Conservation (phyloP, 2,888 invertebrate species). For the Ceraclea dissimilis region DNA sequence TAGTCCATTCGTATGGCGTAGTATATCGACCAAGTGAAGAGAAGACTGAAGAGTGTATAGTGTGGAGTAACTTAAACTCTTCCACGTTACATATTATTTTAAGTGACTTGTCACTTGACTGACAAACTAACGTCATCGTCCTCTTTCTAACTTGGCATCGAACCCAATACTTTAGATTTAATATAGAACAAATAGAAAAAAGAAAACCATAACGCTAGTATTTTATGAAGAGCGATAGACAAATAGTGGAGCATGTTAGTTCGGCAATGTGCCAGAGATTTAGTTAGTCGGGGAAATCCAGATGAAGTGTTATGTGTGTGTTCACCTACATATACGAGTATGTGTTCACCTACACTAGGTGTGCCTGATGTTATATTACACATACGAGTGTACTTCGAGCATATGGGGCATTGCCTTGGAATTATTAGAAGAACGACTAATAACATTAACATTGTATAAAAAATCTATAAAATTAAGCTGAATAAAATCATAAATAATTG, state of each 20-base stretch:
- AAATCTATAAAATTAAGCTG: too few species aligned
- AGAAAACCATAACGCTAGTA: background rate
- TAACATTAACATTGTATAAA: too few species aligned
- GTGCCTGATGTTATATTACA: too few species aligned
- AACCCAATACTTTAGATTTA: background rate
- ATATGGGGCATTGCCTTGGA: too few species aligned
- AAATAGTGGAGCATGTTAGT: background rate
- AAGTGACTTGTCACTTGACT: background rate
- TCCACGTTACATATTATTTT: background rate
- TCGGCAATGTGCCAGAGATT: background rate
- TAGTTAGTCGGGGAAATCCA: background rate
- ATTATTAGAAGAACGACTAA: too few species aligned
- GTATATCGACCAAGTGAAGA: too few species aligned
- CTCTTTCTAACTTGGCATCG: background rate
- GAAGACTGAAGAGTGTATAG: too few species aligned
- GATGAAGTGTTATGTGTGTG: background rate
- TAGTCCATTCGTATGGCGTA: too few species aligned
- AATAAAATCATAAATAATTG: too few species aligned
- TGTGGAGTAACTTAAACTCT: background rate
- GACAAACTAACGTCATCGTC: conserved; percentile 1
- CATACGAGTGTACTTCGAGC: too few species aligned
- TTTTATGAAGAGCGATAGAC: background rate
- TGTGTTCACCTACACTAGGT: too few species aligned
- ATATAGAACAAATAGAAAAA: background rate
- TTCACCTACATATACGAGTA: too few species aligned